phyloP scores from a whole-genome alignment of 2,888 invertebrate genomes.

The Agrotis ipsilon region DNA sequence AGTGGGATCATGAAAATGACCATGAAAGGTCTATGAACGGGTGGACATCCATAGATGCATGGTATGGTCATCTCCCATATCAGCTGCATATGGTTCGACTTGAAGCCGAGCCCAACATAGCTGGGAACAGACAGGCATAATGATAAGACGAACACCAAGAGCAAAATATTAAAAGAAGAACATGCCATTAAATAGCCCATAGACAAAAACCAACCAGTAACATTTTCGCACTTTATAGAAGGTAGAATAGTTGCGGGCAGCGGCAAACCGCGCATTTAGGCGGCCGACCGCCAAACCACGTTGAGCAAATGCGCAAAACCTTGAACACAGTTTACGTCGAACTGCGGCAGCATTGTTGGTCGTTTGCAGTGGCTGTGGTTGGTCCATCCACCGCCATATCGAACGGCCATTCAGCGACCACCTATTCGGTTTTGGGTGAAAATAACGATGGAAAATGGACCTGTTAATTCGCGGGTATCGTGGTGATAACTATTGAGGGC shows the following conservation, averaged over 20 bases:
- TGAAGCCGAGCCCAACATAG: neutral
- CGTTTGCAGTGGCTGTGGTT: conserved; percentile 40
- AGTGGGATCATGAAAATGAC: too few relatives aligned
- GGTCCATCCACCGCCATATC: conserved; percentile 28
- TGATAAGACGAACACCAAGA: neutral
- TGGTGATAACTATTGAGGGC: conserved; percentile 11
- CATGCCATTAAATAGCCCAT: neutral
- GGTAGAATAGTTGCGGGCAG: conserved; percentile 30
- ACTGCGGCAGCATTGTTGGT: conserved; percentile 42
- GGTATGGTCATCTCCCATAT: too few relatives aligned
- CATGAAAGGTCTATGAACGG: too few relatives aligned
- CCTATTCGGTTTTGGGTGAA: conserved; percentile 34
- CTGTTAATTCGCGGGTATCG: conserved; percentile 12
- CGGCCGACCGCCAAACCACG: conserved; percentile 49
- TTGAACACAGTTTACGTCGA: conserved; percentile 55
- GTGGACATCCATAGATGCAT: too few relatives aligned
- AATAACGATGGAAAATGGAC: conserved; percentile 42
- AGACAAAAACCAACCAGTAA: conserved; percentile 11
- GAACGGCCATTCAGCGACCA: conserved; percentile 32
- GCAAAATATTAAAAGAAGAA: neutral
- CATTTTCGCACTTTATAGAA: conserved; percentile 26
- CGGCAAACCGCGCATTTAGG: conserved; percentile 46
- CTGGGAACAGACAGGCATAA: neutral
- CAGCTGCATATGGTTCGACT: too few relatives aligned
- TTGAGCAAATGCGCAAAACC: conserved; percentile 54